A percentile compares a stretch with the other conserved stretches of the same genome.
These are phyloP conservation scores for Leptogaster cylindrica DNA, from an alignment of 2,888 invertebrate genomes.

Conservation along the genomic window DNA sequence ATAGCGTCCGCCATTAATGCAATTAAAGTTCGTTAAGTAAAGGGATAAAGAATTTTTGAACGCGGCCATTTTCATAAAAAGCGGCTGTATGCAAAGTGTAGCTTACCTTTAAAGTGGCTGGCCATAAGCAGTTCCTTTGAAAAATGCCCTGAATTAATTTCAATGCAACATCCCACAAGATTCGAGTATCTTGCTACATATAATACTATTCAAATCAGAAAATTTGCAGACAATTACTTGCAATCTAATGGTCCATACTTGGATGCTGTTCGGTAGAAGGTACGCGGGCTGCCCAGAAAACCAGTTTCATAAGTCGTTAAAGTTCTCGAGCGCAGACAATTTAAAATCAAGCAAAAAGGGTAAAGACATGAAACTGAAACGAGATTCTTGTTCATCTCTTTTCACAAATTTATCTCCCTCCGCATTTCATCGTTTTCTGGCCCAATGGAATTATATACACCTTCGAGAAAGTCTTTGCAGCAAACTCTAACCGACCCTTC, in stretches of 20 bases:
- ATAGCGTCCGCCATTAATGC: background rate
- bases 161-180: slow-evolving; percentile 12
- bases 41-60: slow-evolving; percentile 3
- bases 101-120: background rate
- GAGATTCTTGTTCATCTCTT: slow-evolving; percentile 41
- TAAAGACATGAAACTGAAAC: slow-evolving; percentile 43
- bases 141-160: slow-evolving; percentile 39
- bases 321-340: slow-evolving; percentile 38
- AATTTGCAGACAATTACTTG: slow-evolving; percentile 41
- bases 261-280: slow-evolving; percentile 28
- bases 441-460: slow-evolving; percentile 38
- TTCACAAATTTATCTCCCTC: slow-evolving; percentile 36
- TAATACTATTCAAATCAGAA: slow-evolving; percentile 36
- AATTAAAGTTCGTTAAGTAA: slow-evolving; percentile 30
- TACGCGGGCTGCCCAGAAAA: slow-evolving; percentile 37
- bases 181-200: slow-evolving; percentile 26
- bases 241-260: slow-evolving; percentile 40
- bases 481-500: slow-evolving; percentile 33
- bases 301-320: slow-evolving; percentile 42
- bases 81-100: slow-evolving; percentile 17
- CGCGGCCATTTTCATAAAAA: slow-evolving; percentile 22
- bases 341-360: slow-evolving; percentile 40
- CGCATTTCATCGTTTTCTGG: slow-evolving; percentile 40
- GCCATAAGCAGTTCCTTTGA: slow-evolving; percentile 19
- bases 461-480: slow-evolving; percentile 33